A percentile compares a stretch with the other conserved stretches of the same genome.
These are phyloP conservation scores for Porites evermanni DNA, from an alignment of 92 coral and sea anemone genomes.

Conservation along the genomic window DNA sequence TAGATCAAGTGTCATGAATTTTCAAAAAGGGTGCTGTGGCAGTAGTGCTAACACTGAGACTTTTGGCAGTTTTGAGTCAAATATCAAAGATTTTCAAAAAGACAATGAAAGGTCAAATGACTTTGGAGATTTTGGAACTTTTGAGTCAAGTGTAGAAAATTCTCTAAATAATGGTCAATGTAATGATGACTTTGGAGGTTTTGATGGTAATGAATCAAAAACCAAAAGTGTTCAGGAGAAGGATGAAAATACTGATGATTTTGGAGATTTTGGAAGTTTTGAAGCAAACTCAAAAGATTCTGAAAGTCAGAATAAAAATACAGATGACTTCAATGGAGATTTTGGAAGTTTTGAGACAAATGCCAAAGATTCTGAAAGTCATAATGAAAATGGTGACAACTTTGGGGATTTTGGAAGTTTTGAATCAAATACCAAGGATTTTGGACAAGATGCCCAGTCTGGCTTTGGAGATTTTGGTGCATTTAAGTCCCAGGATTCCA, in stretches of 20 bases:
- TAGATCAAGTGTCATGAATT: neutral
- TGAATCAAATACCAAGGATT: slow-evolving; percentile 11
- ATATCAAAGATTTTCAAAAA: neutral
- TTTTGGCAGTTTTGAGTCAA: slow-evolving; percentile 20
- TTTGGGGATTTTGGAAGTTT: slow-evolving; percentile 34
- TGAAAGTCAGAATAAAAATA: neutral
- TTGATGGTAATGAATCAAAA: slow-evolving; percentile 19
- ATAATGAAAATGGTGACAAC: neutral
- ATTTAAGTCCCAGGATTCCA: slow-evolving; percentile 1
- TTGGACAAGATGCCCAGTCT: neutral
- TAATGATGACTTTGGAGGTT: slow-evolving; percentile 31
- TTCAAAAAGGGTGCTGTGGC: neutral
- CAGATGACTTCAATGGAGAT: slow-evolving; percentile 37
- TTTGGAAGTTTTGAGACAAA: slow-evolving; percentile 22
- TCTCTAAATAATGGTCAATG: neutral
- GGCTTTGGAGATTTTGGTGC: slow-evolving; percentile 39
- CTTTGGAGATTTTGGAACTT: slow-evolving; percentile 59
- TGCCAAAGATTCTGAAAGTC: neutral
- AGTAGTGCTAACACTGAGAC: slow-evolving; percentile 32
- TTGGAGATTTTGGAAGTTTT: neutral
- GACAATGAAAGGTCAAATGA: slow-evolving; percentile 32
- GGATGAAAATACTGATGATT: neutral
- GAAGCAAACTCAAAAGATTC: too few relatives aligned
- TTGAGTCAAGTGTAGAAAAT: neutral
- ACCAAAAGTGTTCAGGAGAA: neutral